Base-by-base conservation (phyloP, 1,140 invertebrate species). In the Reticulitermes speratus region DNA sequence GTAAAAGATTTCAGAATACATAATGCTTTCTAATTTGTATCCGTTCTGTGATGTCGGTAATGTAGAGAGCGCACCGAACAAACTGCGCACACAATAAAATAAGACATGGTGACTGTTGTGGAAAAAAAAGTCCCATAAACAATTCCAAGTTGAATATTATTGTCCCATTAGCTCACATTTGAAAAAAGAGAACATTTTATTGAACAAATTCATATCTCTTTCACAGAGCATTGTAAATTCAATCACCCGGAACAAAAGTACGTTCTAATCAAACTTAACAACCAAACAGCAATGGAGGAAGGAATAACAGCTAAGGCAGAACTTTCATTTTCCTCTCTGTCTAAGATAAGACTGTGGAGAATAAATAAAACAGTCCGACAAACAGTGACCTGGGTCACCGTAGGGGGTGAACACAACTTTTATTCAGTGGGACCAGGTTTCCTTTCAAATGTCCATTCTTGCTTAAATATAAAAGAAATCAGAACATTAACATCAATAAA, bases 141-240 rank as follows among this genome's bases (percentile, higher is more conserved):
- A 75, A 75, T n/a, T 75, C 8, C 25, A 75, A 75, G 65, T 75
- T 75, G 25, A 75, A 75, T 75, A 75, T 75, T 75, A 75, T 75
- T 75, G 65, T 75, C 65, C 65, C 65, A 75, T 0, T 30, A 75
- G 65, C n/a, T 75, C 65, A 75, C 65, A 75, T 75, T 55, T 19
- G 19, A 55, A 55, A 55, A 21, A 55, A 55, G 19, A 55, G 19
- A 55, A 55, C 45, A 48, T 48, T 65, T 65, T 65, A 65, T 75
- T 30, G 65, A 75, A 75, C 65, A 75, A n/a, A 75, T n/a, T 8
- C n/a, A 75, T 30, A 75, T 25, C 65, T 55, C 14, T 55, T 55
- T 55, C 52, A 55, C 52, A 55, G 52, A 55, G 52, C 52, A 55
- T 16, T 55, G 52, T 21, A 55, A 21, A 55, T 55, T 55, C 52